Percentiles rank a stretch among this genome's conserved stretches.
phyloP scores from a whole-genome alignment of 2,888 invertebrate genomes.

The Neocrepidodera transversa region DNA sequence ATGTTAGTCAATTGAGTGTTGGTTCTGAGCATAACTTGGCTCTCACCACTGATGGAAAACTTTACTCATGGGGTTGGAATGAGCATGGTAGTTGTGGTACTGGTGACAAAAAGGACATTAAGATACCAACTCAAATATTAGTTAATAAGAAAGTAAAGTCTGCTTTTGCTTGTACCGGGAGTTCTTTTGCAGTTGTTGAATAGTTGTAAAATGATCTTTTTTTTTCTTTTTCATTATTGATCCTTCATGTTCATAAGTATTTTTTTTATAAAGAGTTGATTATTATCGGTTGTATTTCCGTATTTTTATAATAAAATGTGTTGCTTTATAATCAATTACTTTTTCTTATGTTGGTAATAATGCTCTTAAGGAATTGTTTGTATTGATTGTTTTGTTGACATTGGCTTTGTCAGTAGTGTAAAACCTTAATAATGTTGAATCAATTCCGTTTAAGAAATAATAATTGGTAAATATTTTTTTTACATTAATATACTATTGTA shows the following conservation, averaged over 20 bases:
- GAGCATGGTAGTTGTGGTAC: constrained; percentile 88
- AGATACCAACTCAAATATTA: constrained; percentile 59
- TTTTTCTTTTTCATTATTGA: constrained; percentile 38
- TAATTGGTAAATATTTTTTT: constrained; percentile 52
- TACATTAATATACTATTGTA: constrained; percentile 18
- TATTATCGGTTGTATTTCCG: constrained; percentile 45
- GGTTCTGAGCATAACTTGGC: constrained; percentile 85
- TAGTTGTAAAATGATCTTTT: constrained; percentile 49
- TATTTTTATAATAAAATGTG: constrained; percentile 52
- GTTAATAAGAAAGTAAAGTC: constrained; percentile 51
- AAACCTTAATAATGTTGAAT: constrained; percentile 49
- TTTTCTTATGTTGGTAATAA: constrained; percentile 25
- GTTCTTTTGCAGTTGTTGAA: constrained; percentile 63
- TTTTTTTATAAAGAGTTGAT: constrained; percentile 53
- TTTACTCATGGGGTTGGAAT: constrained; percentile 90
- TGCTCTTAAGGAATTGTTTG: constrained; percentile 25
- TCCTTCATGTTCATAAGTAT: constrained; percentile 55
- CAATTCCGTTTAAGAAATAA: constrained; percentile 51
- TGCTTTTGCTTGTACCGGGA: constrained; percentile 63
- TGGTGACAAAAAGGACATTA: constrained; percentile 62
- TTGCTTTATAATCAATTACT: constrained; percentile 43
- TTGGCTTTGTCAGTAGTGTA: constrained; percentile 27
- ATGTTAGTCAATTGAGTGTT: constrained; percentile 67
- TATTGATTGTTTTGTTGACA: constrained; percentile 43
- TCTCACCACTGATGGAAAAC: constrained; percentile 68